Percentiles rank a stretch among this genome's conserved stretches.
Evolutionary conservation across 37 sponge, comb jelly and placozoan genomes (phyloP).

Genomic region (Ephydatia muelleri): DNA sequence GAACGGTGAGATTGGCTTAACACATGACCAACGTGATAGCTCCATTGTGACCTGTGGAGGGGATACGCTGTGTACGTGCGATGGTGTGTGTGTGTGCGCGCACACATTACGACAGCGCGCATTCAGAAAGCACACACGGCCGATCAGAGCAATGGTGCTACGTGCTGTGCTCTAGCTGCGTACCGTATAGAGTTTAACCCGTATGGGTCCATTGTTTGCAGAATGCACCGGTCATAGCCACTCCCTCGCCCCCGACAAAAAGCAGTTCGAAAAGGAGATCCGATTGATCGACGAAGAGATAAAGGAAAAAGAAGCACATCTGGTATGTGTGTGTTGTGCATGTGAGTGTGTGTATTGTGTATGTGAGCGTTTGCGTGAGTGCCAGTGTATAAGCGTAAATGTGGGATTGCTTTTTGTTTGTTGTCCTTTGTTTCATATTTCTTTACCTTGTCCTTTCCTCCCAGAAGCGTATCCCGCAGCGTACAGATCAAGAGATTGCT

Average conservation of each 20-base stretch:
- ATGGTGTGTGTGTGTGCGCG: not conserved
- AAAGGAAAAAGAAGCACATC: not conserved
- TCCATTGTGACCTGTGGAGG: not conserved
- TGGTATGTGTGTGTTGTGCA: not conserved
- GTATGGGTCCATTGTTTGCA: not conserved
- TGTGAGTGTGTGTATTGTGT: not conserved
- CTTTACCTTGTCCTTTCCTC: not conserved
- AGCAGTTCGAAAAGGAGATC: not conserved
- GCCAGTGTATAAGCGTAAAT: no score
- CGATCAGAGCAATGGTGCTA: no score
- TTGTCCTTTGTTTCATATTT: no score
- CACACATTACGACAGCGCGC: no score
- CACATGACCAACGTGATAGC: not conserved
- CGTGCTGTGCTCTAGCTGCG: no score
- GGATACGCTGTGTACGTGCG: no score
- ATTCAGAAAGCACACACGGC: not conserved
- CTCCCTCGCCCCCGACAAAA: not conserved
- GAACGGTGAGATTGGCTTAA: not conserved
- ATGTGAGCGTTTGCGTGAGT: no score
- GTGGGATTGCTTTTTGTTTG: no score
- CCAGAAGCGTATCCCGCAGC: conserved; percentile 5
- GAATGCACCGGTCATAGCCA: not conserved
- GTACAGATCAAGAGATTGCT: conserved; percentile 1
- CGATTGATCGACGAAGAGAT: not conserved
- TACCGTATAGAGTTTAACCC: not conserved